A percentile compares a stretch with the other conserved stretches of the same genome.
Conservation (phyloP, 2,113 vertebrate species). For the Percina caprodes region DNA sequence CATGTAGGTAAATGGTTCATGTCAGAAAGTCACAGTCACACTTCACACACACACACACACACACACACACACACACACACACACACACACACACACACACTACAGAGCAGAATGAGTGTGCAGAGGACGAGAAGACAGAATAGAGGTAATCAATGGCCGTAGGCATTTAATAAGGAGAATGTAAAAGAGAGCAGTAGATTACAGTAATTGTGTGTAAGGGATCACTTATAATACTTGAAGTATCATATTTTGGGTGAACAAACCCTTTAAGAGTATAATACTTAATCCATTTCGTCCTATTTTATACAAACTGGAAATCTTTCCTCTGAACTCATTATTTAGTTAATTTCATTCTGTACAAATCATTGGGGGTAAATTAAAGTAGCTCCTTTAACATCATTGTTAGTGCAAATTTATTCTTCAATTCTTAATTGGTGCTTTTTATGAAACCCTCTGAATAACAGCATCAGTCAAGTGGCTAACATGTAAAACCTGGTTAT, state of each 20-base stretch:
- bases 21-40: constrained; percentile 40
- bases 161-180: background rate
- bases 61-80: background rate
- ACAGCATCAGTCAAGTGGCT: background rate
- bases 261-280: background rate
- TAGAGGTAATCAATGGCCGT: constrained; percentile 9
- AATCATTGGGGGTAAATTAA: background rate
- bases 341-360: background rate
- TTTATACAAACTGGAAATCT: background rate
- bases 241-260: background rate
- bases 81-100: background rate
- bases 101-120: background rate
- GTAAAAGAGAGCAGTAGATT: constrained; percentile 2
- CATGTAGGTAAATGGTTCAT: constrained; percentile 60
- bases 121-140: constrained; percentile 9
- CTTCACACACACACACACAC: constrained; percentile 3
- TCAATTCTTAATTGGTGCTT: background rate
- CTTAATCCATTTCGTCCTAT: background rate
- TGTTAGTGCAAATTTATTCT: background rate
- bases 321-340: background rate
- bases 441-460: background rate
- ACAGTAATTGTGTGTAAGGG: background rate
- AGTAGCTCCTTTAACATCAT: background rate
- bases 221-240: background rate
- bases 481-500: constrained; percentile 19